phyloP scores from a whole-genome alignment of 1,140 invertebrate genomes.

The Elymnias hypermnestra region DNA sequence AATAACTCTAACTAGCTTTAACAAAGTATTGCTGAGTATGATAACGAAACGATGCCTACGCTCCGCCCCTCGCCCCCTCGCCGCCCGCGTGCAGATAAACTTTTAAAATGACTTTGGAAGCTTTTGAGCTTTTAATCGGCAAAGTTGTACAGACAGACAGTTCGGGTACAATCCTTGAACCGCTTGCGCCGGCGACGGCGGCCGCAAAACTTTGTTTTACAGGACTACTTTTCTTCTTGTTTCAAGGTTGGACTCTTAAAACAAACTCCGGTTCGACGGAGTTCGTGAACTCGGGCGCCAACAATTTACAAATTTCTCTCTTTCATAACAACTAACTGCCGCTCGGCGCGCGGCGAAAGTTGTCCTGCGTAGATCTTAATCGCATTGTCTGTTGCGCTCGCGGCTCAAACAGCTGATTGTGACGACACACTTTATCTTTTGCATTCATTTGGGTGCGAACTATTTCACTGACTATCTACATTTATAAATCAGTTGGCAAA shows the following conservation, averaged over 20 bases:
- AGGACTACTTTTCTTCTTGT: constrained; percentile 78
- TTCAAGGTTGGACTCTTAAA: constrained; percentile 78
- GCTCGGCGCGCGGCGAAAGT: constrained; percentile 72
- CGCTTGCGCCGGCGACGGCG: constrained; percentile 76
- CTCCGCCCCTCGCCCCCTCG: constrained; percentile 38
- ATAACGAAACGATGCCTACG: constrained; percentile 65
- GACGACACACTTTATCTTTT: constrained; percentile 61
- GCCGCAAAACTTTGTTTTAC: constrained; percentile 77
- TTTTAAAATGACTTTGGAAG: constrained; percentile 78
- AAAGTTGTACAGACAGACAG: constrained; percentile 77
- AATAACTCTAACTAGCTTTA: constrained; percentile 73
- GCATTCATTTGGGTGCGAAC: constrained; percentile 44
- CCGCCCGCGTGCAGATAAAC: constrained; percentile 74
- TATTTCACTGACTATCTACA: too few species aligned
- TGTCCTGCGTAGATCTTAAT: constrained; percentile 75
- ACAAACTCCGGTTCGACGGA: constrained; percentile 76
- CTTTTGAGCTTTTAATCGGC: constrained; percentile 78
- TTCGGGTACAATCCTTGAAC: constrained; percentile 77
- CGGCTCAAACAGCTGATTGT: constrained; percentile 68
- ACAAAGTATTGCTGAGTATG: constrained; percentile 68
- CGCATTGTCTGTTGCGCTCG: constrained; percentile 73
- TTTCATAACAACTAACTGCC: constrained; percentile 78
- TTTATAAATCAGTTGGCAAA: too few species aligned
- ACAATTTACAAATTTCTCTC: constrained; percentile 78
- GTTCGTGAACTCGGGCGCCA: constrained; percentile 76